Evolutionary conservation across 23 tunicate species (phyloP), one percentile per base, ranked within the genome.

Genomic region (Diplosoma virens): DNA sequence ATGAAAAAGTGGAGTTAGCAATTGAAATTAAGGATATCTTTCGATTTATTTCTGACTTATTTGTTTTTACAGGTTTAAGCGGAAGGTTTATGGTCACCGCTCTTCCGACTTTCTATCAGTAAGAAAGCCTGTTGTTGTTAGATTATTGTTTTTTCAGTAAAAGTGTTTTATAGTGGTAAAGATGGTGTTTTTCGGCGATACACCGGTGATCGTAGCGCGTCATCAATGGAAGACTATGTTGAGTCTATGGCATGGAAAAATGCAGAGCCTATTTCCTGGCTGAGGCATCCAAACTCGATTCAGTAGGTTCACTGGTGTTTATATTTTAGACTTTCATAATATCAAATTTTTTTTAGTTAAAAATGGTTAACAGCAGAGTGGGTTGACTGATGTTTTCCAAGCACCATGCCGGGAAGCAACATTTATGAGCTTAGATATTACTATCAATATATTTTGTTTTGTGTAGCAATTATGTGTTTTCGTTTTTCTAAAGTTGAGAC

Each of bases 41-140:
- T n/a, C n/a, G n/a, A 9, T 58, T 58, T 58, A n/a, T 22, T 58
- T 58, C 24, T n/a, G 20, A n/a, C 25, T 58, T 28, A 7, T 29
- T 25, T 65, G 25, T 65, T 70, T 25, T 73, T 86, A 1, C 36
- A 90, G 97, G 89, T 25, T 66, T 90, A 46, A 90, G 97, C 84
- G 97, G 97, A 45, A 50, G 97, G 75, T 90, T 90, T 58, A 79
- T 90, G 79, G 89, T 90, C 0, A 84, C 97, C 14, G 89, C 97
- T 25, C 56, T 90, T 33, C 97, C 97, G 32, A 78, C 89, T 4
- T 80, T 90, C 53, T 90, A 90, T 73, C 89, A 84, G 97, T 90
- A 54, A 90, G 97, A 84, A 33, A 11, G 25, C 6, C 6, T 58
- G 65, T 58, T 58, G 9, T 46, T 46, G 52, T 16, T 46, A 46